Evolutionary conservation across 2,888 invertebrate genomes (phyloP), one percentile per base, ranked within the genome.

Genomic region (Napeogenes sylphis): DNA sequence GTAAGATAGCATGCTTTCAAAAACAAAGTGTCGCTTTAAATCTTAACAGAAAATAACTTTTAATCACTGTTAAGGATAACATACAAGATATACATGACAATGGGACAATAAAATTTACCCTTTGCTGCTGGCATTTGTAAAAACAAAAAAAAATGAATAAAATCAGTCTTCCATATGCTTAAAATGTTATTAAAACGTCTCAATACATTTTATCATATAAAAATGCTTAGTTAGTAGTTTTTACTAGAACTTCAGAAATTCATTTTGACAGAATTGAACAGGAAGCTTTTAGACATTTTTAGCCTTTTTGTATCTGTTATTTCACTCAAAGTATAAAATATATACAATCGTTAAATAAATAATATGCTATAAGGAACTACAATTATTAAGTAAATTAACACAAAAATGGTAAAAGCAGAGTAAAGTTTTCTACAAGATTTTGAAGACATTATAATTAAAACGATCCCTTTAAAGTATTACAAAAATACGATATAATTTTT

Each of bases 141-240:
- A 58, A 54, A 60, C 32, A 62, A 61, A 53, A 47, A 60, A 45
- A 59, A 58, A 64, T 42, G 55, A 67, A 68, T 61, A 42, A 69
- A 69, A 67, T 69, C 69, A 69, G 69, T 69, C 68, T 69, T 69
- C 55, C 61, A 47, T 42, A 61, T 62, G 47, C 55, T 63, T 56
- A 38, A 59, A 51, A 53, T 45, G 12, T 45, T 59, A 45, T n/a
- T 55, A 59, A 45, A 54, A 59, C 21, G 5, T 42, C 12, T 42
- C 42, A 42, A 42, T 10, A 42, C 8, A 3, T 42, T 42, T 42
- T 38, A 38, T 42, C 12, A 42, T 12, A 42, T 3, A 42, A 8
- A 42, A 42, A 12, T 10, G 42, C 12, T 8, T 10, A 8, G 42
- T 10, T 42, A 42, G 42, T 42, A 42, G 42, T 12, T 2, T 42